Conservation (phyloP, 2,113 vertebrate genomes). For the Apodemus sylvaticus region DNA sequence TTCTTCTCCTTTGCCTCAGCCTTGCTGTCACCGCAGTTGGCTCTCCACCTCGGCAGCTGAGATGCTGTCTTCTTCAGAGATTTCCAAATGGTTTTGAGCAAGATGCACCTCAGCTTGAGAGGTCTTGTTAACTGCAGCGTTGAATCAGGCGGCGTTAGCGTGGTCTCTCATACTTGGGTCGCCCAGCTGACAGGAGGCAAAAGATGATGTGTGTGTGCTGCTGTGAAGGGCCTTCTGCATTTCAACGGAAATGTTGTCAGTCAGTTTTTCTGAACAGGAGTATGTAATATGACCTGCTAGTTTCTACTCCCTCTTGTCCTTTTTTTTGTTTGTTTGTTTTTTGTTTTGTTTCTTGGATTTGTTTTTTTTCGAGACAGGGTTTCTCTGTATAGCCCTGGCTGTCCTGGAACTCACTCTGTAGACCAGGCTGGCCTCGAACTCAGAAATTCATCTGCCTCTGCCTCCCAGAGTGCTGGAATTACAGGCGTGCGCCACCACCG, state of each 20-base stretch:
- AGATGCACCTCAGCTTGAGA: background rate
- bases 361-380: too few species aligned
- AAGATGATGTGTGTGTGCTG: too few species aligned
- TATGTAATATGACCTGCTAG: background rate
- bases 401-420: too few species aligned
- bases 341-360: too few species aligned
- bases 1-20: slow-evolving; percentile 21
- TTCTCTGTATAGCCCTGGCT: too few species aligned
- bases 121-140: background rate
- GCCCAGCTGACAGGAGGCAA: too few species aligned
- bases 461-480: too few species aligned
- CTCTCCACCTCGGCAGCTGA: slow-evolving; percentile 30
- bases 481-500: too few species aligned
- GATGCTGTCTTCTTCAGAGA: background rate
- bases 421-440: too few species aligned
- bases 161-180: background rate
- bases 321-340: too few species aligned
- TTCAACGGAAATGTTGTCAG: background rate
- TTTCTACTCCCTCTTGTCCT: background rate
- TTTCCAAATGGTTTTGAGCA: slow-evolving; percentile 23
- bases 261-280: background rate
- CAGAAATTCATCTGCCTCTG: too few species aligned
- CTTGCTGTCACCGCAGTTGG: background rate
- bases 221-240: background rate
- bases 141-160: background rate